phyloP scores from a whole-genome alignment of 2,888 invertebrate genomes.

The Coelinius sp. region DNA sequence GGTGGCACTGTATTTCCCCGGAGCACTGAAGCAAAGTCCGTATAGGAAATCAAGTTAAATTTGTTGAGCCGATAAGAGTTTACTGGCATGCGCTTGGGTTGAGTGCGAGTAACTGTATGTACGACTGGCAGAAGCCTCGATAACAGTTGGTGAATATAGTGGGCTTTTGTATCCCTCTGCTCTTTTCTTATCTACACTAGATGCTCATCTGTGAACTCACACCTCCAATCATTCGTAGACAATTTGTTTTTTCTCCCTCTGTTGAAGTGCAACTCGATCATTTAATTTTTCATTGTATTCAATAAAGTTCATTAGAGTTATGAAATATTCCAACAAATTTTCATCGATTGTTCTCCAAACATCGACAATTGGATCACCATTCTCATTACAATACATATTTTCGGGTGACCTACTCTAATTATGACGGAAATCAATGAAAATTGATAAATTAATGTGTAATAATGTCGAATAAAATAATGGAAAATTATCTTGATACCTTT shows the following conservation, averaged over 20 bases:
- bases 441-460: no score
- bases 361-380: background rate
- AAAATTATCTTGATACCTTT: no score
- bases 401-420: background rate
- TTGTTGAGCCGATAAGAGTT: constrained; percentile 65
- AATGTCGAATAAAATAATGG: no score
- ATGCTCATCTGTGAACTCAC: background rate
- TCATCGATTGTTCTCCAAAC: background rate
- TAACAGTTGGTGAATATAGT: constrained; percentile 2
- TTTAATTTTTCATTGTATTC: background rate
- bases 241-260: no score
- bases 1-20: constrained; percentile 61
- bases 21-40: constrained; percentile 61
- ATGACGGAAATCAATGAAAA: no score
- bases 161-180: background rate
- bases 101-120: constrained; percentile 8
- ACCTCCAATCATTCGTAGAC: background rate
- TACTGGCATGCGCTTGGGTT: constrained; percentile 44
- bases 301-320: background rate
- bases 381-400: background rate
- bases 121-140: constrained; percentile 6
- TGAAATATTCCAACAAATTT: background rate
- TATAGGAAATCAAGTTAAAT: constrained; percentile 68
- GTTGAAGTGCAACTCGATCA: no score
- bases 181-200: background rate